These are phyloP conservation scores for Melangyna quadrimaculata DNA, from an alignment of 2,888 invertebrate genomes.

Conservation along the genomic window DNA sequence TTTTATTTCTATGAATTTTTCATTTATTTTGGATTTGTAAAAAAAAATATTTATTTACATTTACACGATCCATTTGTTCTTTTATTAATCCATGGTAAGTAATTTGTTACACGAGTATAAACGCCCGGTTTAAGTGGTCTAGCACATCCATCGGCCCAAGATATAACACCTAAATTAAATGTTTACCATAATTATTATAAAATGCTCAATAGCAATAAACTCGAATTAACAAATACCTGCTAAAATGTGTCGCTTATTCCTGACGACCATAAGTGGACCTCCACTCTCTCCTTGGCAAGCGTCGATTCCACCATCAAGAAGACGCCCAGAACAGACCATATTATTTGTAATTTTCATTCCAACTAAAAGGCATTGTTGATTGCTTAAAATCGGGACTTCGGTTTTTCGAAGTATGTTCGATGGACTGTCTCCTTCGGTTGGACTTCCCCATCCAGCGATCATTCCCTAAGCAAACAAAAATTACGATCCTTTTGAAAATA, in stretches of 20 bases:
- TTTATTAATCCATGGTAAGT: conserved; percentile 42
- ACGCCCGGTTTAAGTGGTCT: conserved; percentile 41
- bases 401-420: conserved; percentile 26
- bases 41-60: conserved; percentile 11
- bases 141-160: conserved; percentile 64
- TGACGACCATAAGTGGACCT: conserved; percentile 62
- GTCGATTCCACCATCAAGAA: conserved; percentile 8
- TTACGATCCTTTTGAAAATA: neutral
- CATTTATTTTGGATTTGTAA: neutral
- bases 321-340: conserved; percentile 56
- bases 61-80: conserved; percentile 29
- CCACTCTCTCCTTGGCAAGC: conserved; percentile 65
- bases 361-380: conserved; percentile 41
- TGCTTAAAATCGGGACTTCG: conserved; percentile 53
- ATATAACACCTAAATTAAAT: conserved; percentile 39
- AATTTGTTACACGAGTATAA: conserved; percentile 30
- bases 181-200: no score
- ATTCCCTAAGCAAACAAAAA: conserved; percentile 19
- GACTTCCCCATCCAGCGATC: conserved; percentile 51
- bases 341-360: conserved; percentile 47
- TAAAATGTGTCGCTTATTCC: conserved; percentile 36
- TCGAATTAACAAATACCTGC: conserved; percentile 43
- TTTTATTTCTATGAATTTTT: no score
- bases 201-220: accelerated
- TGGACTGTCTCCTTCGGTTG: neutral